These are phyloP conservation scores for Psylliodes chrysocephalus DNA, from an alignment of 2,888 invertebrate genomes.

Conservation along the genomic window DNA sequence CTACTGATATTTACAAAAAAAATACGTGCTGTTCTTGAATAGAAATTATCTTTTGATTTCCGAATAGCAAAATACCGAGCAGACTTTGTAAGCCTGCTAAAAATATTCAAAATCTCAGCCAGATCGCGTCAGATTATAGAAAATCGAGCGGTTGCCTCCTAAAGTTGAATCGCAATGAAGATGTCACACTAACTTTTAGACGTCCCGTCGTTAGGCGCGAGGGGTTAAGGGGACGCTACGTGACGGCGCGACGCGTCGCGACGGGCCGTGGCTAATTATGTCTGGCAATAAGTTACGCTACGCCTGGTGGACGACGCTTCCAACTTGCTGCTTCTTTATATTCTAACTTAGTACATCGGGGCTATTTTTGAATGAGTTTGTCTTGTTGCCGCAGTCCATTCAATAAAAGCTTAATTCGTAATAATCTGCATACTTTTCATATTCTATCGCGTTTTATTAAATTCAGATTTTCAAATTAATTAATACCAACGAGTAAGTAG, in stretches of 20 bases:
- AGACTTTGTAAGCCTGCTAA: too few relatives aligned
- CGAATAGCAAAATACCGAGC: neutral
- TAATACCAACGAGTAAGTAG: too few relatives aligned
- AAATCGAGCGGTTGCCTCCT: conserved; percentile 40
- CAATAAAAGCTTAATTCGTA: neutral
- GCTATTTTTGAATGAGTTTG: conserved; percentile 6
- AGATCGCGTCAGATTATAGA: conserved; percentile 40
- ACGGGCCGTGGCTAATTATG: conserved; percentile 60
- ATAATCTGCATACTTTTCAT: too few relatives aligned
- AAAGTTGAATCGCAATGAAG: conserved; percentile 53
- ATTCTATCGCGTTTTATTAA: too few relatives aligned
- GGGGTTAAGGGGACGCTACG: conserved; percentile 51
- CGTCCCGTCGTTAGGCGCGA: neutral
- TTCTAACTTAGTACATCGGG: too few relatives aligned
- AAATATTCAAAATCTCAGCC: neutral
- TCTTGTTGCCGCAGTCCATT: neutral
- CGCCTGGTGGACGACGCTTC: conserved; percentile 26
- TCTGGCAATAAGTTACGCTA: conserved; percentile 59
- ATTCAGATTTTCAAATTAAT: too few relatives aligned
- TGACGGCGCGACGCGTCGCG: conserved; percentile 56
- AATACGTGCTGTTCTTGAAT: too few relatives aligned
- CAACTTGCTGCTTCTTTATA: conserved; percentile 2
- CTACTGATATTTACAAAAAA: too few relatives aligned
- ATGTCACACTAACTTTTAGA: conserved; percentile 53
- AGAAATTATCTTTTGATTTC: too few relatives aligned